Evolutionary conservation across 2,888 invertebrate species (phyloP).

Genomic region (Napeogenes sylphis): DNA sequence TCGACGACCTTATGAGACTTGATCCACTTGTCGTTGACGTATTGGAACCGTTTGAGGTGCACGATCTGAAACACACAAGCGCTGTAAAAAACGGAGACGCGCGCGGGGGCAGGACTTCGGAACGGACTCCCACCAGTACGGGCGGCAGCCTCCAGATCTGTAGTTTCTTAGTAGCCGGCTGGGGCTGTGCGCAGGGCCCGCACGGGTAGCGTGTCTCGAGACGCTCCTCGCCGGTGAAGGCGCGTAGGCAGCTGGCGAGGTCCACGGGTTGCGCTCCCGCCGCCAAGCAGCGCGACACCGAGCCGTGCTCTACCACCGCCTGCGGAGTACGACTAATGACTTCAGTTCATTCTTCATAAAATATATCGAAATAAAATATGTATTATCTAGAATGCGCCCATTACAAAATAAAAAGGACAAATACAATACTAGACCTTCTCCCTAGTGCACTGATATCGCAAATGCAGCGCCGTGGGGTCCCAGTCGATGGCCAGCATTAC

Average conservation of each 20-base stretch:
- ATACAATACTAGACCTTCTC: slow-evolving; percentile 76
- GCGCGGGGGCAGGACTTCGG: slow-evolving; percentile 14
- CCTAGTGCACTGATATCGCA: slow-evolving; percentile 88
- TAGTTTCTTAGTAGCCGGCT: slow-evolving; percentile 92
- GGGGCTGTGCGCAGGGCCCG: slow-evolving; percentile 87
- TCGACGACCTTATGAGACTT: slow-evolving; percentile 96
- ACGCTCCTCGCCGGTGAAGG: slow-evolving; percentile 92
- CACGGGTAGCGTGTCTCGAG: slow-evolving; percentile 92
- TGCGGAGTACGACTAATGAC: slow-evolving; percentile 41
- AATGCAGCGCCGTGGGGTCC: slow-evolving; percentile 95
- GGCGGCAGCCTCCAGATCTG: slow-evolving; percentile 95
- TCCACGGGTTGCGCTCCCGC: slow-evolving; percentile 90
- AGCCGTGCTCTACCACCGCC: slow-evolving; percentile 86
- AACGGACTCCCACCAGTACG: slow-evolving; percentile 80
- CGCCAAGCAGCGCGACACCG: slow-evolving; percentile 82
- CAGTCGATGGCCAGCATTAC: slow-evolving; percentile 89
- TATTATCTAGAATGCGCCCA: slow-evolving; percentile 20
- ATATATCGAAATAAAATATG: not conserved
- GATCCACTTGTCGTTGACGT: slow-evolving; percentile 93
- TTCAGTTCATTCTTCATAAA: no score
- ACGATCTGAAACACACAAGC: slow-evolving; percentile 81
- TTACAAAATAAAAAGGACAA: slow-evolving; percentile 3
- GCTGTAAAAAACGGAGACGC: not conserved
- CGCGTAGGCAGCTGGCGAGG: slow-evolving; percentile 89
- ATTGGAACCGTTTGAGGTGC: slow-evolving; percentile 95